Conservation (phyloP, 2,113 vertebrate genomes). For the Oplegnathus fasciatus region DNA sequence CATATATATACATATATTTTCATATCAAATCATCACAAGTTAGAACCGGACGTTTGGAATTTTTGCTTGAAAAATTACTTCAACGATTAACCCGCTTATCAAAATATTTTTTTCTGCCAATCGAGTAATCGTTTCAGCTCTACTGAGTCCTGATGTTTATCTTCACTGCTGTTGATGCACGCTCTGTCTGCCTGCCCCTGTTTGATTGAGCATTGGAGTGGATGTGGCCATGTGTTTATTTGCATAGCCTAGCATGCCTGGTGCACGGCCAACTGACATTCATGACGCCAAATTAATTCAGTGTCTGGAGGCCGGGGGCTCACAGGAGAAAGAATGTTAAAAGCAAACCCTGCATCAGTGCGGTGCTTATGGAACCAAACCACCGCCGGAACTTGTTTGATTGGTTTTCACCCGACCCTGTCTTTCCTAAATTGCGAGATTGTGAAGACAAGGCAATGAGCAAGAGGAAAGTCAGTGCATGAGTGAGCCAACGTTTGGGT, state of each 20-base stretch:
- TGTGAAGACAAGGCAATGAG: constrained; percentile 66
- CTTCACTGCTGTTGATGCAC: background rate
- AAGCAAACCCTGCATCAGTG: constrained; percentile 10
- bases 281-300: constrained; percentile 44
- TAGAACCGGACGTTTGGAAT: background rate
- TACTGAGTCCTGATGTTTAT: background rate
- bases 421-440: constrained; percentile 30
- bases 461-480: constrained; percentile 72
- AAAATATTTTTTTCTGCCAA: background rate
- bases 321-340: constrained; percentile 7
- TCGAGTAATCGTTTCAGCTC: background rate
- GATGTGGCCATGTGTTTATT: constrained; percentile 51
- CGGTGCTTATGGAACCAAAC: constrained; percentile 23
- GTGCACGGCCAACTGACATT: constrained; percentile 36
- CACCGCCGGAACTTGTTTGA: constrained; percentile 13
- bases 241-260: constrained; percentile 34
- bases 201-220: constrained; percentile 33
- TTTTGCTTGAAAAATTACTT: background rate
- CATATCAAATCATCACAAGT: too few relatives aligned
- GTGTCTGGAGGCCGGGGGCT: constrained; percentile 13
- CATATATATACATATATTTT: too few relatives aligned
- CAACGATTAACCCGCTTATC: background rate
- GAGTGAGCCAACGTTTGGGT: constrained; percentile 70
- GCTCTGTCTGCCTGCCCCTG: background rate
- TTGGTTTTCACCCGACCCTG: constrained; percentile 23